Evolutionary conservation across 2,797 vertebrate species (phyloP).

Genomic region (Sebastes trivittatus): DNA sequence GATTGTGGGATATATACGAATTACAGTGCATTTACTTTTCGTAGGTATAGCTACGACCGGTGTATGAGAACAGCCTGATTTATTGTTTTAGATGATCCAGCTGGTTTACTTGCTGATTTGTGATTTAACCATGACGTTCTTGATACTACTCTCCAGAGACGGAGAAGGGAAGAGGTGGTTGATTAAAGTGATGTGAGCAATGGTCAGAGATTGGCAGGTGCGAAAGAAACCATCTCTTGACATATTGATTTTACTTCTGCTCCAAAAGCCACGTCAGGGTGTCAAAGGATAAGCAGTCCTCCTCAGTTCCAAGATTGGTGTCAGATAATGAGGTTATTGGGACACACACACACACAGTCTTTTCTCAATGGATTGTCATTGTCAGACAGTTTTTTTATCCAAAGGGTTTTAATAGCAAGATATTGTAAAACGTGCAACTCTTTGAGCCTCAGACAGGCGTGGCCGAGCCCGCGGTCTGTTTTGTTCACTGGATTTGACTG

Average conservation of each 20-base stretch:
- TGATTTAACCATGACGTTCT: neutral
- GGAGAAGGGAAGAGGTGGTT: neutral
- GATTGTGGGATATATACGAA: no score
- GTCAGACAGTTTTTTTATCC: constrained; percentile 7
- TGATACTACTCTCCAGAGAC: neutral
- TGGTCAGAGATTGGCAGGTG: constrained; percentile 21
- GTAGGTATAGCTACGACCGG: no score
- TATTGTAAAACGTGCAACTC: neutral
- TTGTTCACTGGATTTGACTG: constrained; percentile 63
- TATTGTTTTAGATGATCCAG: neutral
- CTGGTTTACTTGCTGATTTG: neutral
- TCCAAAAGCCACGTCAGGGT: constrained; percentile 15
- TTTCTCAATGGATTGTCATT: constrained; percentile 10
- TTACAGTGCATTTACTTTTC: no score
- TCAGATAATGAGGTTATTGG: constrained; percentile 46
- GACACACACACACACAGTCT: neutral
- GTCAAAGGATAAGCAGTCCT: constrained; percentile 1
- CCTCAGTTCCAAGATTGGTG: neutral
- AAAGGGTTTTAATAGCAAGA: neutral
- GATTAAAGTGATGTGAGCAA: neutral
- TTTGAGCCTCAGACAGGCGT: neutral
- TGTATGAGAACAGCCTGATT: no score
- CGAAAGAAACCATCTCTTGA: constrained; percentile 4
- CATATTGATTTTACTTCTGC: constrained; percentile 36
- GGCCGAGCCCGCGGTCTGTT: constrained; percentile 3